Evolutionary conservation across 2,888 invertebrate genomes (phyloP), one percentile per base, ranked within the genome.

Genomic region (Invenusta paracnida): DNA sequence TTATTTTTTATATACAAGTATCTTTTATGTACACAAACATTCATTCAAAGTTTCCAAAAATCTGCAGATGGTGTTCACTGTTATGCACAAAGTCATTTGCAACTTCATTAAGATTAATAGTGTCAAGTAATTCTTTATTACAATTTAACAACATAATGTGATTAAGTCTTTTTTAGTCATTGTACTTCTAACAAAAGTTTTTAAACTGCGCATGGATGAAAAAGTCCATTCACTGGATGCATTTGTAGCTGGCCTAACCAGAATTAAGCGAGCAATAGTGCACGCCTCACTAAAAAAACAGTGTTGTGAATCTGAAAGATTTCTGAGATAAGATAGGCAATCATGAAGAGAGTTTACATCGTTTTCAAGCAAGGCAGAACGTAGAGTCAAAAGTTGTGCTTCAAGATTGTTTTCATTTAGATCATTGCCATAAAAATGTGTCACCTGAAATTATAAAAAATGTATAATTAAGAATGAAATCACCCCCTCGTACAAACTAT

Each of bases 31-130:
- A n/a, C n/a, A n/a, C n/a, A n/a, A n/a, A n/a, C n/a, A 73, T 73
- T n/a, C 25, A 73, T 73, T 73, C 2, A 23, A 73, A 73, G 27
- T 73, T 73, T 73, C 23, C 73, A 73, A 73, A 48, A n/a, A 73
- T 73, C 25, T 73, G 5, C 73, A 73, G 73, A 73, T 73, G 73
- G 73, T 23, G 73, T 73, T 23, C 73, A 23, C 73, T 73, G 73
- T 73, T 73, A 11, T 48, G 48, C 48, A 48, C 48, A 48, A 48
- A 48, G 48, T 48, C 48, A 48, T 48, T 48, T 48, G 48, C 48
- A 48, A 48, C 17, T 48, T 48, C 48, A 48, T 48, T 48, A n/a
- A n/a, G n/a, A n/a, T n/a, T n/a, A n/a, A n/a, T n/a, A n/a, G n/a
- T n/a, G 48, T 48, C 48, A 48, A 48, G 48, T 48, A 48, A 48